Evolutionary conservation across 2,888 invertebrate genomes (phyloP), one percentile per base, ranked within the genome.

Genomic region (Autographa gamma): DNA sequence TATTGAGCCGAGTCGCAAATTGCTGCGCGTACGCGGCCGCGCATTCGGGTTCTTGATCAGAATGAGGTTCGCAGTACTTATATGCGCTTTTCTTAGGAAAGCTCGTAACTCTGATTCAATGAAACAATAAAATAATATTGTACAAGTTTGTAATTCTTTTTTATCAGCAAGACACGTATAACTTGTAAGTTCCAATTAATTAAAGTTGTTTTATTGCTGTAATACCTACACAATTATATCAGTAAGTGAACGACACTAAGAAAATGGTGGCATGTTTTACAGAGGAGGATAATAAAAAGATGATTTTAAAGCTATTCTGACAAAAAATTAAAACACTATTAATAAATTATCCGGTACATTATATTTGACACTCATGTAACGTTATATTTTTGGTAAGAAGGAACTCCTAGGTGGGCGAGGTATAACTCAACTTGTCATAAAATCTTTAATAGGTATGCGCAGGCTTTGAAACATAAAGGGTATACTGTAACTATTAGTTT

Each of bases 381-480:
- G 81, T 85, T 88, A 92, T 87, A 90, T 89, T 85, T 86, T 80
- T 81, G 69, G 70, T 80, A 86, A 73, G 81, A 88, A 86, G 88
- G 86, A 89, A 86, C 84, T 81, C 83, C 60, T 82, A 80, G 74
- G 92, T 92, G 90, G 92, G 92, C 90, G 90, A 88, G 82, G 85
- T 86, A 90, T 92, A 92, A 91, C 92, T 92, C 91, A 92, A 89
- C 87, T 88, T 89, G 87, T 90, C 90, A 88, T 92, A 92, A 90
- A 91, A 91, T 81, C 83, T 91, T 83, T 90, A 92, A 92, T 90
- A 48, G 48, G n/a, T n/a, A 85, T 86, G 85, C 82, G 84, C 79
- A 83, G 77, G 84, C 85, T 85, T 86, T 88, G 82, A 89, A 90
- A 90, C 86, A 88, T 88, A 88, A 84, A 88, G 83, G 86, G 31